Percentiles rank a stretch among this genome's conserved stretches.
phyloP scores from a whole-genome alignment of 2,113 vertebrate genomes.

The Psilopsiagon aurifrons region DNA sequence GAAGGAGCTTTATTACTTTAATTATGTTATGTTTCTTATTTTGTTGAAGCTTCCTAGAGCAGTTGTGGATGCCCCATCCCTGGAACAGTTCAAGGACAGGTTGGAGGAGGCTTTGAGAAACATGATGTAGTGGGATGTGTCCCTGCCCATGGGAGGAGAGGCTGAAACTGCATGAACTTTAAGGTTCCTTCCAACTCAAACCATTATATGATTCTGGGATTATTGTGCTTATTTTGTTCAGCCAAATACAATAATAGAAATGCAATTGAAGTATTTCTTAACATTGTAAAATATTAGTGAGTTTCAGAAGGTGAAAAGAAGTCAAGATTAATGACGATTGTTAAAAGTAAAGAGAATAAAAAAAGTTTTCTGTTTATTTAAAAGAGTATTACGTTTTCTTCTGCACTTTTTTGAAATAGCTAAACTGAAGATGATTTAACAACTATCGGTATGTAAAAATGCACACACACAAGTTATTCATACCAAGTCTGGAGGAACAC shows the following conservation, averaged over 20 bases:
- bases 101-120: not conserved
- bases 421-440: not conserved
- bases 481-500: not conserved
- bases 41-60: not conserved
- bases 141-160: not conserved
- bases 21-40: not conserved
- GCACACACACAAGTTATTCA: not conserved
- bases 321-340: not conserved
- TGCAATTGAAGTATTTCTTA: not conserved
- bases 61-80: not conserved
- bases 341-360: not conserved
- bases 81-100: not conserved
- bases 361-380: not conserved
- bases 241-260: not conserved
- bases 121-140: not conserved
- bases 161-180: not conserved
- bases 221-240: not conserved
- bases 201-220: not conserved
- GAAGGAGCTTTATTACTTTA: not conserved
- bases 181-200: not conserved
- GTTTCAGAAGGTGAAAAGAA: not conserved
- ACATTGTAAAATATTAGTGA: not conserved
- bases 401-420: not conserved
- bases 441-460: not conserved
- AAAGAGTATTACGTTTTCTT: not conserved